Base-by-base conservation (phyloP, 2,888 invertebrate genomes). In the Dasypogon diadema region DNA sequence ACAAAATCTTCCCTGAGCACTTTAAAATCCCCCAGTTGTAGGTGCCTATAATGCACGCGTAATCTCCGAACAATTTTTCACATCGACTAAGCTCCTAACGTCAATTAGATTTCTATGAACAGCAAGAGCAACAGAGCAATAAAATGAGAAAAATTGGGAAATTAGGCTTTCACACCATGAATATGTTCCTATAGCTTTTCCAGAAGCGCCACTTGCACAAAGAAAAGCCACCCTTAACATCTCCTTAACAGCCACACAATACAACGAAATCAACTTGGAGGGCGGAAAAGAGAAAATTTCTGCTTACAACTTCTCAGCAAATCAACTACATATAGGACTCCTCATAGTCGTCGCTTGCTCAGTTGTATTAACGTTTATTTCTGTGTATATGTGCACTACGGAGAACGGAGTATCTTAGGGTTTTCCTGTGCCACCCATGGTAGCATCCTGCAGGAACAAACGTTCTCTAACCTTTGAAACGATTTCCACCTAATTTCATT, bases 111-210 rank as follows among this genome's bases (percentile, higher is more conserved):
- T 24, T 58, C 58, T 58, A 58, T 30, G 26, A 58, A 58, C 58
- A 58, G 30, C 58, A 30, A n/a, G 58, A 58, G 58, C 58, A 58
- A 58, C 58, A 58, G 58, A 58, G 58, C 58, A 58, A 58, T 58
- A 58, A 58, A 58, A 58, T 8, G 58, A 30, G 8, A 58, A 14
- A 58, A 16, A 12, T 30, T 14, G 18, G 10, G 6, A 24, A 16
- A 30, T 24, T 24, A 5, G 58, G 8, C 30, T 24, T 30, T 58
- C 30, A 14, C 58, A 30, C 26, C 30, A 16, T 58, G 22, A 56
- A 56, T 56, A 30, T 58, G 16, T 58, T 14, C n/a, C n/a, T n/a
- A n/a, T n/a, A n/a, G n/a, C n/a, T n/a, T n/a, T n/a, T 30, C 30
- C 26, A 30, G 26, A 56, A 56, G 21, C 26, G 58, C 16, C 30